A percentile compares a stretch with the other conserved stretches of the same genome.
Conservation (phyloP, 2,797 vertebrate species). For the Podarcis lilfordi region DNA sequence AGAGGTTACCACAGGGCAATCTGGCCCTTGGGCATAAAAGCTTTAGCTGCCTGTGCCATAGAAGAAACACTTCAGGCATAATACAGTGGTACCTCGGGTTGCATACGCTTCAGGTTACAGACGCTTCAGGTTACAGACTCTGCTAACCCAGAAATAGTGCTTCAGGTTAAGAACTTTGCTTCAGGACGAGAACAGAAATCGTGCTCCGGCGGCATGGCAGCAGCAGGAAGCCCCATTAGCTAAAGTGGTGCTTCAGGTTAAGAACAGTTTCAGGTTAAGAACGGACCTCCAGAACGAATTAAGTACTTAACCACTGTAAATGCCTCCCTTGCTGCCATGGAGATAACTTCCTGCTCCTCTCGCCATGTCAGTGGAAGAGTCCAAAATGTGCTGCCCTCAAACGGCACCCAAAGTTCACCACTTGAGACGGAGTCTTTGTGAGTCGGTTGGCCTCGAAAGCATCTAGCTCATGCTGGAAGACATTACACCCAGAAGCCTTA, state of each 20-base stretch:
- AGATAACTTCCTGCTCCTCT: background rate
- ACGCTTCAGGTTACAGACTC: too few species aligned
- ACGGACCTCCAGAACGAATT: too few species aligned
- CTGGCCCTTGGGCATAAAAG: background rate
- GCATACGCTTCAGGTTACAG: too few species aligned
- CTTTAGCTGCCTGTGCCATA: background rate
- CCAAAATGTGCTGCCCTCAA: background rate
- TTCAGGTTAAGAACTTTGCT: too few species aligned
- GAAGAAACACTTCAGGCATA: background rate
- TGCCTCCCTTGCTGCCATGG: background rate
- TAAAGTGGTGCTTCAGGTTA: too few species aligned
- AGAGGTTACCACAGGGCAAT: background rate
- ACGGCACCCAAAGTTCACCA: background rate
- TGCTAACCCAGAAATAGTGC: too few species aligned
- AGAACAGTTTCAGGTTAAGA: too few species aligned
- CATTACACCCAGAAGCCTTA: background rate
- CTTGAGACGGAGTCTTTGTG: background rate
- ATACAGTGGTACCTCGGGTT: too few species aligned
- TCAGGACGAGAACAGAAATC: too few species aligned
- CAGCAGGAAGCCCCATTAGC: too few species aligned
- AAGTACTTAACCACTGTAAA: too few species aligned
- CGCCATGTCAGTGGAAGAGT: background rate
- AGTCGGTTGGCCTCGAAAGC: background rate
- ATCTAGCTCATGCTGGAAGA: background rate
- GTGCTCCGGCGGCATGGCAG: too few species aligned